Percentiles rank a stretch among this genome's conserved stretches.
These are phyloP conservation scores for Caenorhabditis macrosperma DNA, from an alignment of 2,888 invertebrate species.

Conservation along the genomic window DNA sequence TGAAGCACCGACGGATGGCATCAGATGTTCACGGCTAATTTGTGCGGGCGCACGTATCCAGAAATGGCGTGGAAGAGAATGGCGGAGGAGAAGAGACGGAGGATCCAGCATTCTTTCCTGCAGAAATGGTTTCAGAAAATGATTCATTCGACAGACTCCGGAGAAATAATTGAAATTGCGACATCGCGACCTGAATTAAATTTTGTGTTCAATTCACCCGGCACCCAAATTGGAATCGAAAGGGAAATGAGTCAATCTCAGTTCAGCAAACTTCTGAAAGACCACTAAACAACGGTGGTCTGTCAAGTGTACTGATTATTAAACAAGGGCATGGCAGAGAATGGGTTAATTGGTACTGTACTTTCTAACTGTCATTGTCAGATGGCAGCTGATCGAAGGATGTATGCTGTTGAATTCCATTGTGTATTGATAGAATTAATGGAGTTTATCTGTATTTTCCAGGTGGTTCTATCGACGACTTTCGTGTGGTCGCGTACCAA, in stretches of 20 bases:
- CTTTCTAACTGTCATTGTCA: constrained; percentile 41
- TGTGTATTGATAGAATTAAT: background rate
- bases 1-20: constrained; percentile 43
- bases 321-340: constrained; percentile 18
- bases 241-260: constrained; percentile 41
- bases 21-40: constrained; percentile 56
- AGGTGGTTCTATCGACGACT: background rate
- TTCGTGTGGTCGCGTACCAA: background rate
- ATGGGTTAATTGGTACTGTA: constrained; percentile 26
- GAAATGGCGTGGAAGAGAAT: background rate
- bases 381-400: background rate
- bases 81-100: background rate
- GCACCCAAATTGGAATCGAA: constrained; percentile 9
- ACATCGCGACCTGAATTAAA: constrained; percentile 5
- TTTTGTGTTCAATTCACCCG: background rate
- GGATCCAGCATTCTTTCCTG: constrained; percentile 1
- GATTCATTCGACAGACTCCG: constrained; percentile 6
- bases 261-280: constrained; percentile 32
- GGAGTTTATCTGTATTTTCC: background rate
- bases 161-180: constrained; percentile 33
- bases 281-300: constrained; percentile 3
- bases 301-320: constrained; percentile 23
- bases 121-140: constrained; percentile 8
- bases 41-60: constrained; percentile 35
- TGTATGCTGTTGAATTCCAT: background rate